A percentile compares a stretch with the other conserved stretches of the same genome.
Conservation (phyloP, 1,140 invertebrate genomes). For the Teleogryllus occipitalis region DNA sequence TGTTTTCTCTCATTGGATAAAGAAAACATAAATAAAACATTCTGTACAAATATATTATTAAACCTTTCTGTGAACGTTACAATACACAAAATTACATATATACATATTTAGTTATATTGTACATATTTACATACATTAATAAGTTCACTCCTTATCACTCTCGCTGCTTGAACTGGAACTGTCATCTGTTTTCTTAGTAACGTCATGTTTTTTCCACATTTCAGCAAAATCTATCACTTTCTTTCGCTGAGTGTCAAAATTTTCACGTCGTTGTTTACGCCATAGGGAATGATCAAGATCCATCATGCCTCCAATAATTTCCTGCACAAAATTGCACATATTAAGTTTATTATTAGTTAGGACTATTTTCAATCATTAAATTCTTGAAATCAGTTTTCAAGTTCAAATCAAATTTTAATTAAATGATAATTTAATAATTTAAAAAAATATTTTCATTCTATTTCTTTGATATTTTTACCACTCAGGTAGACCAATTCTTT, state of each 20-base stretch:
- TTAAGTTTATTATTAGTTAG: neutral
- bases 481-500: too few species aligned
- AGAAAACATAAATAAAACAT: too few species aligned
- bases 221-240: constrained; percentile 59
- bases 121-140: neutral
- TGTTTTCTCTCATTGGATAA: too few species aligned
- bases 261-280: constrained; percentile 69
- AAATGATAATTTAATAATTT: neutral
- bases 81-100: neutral
- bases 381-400: neutral
- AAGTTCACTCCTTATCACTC: neutral
- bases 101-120: neutral
- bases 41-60: too few species aligned
- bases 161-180: neutral
- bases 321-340: constrained; percentile 41
- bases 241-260: constrained; percentile 56
- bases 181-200: constrained; percentile 26
- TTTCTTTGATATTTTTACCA: too few species aligned
- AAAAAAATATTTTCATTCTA: too few species aligned
- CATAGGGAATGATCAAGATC: constrained; percentile 77
- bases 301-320: constrained; percentile 91
- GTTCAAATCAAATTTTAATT: neutral
- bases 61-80: too few species aligned
- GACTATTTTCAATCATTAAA: neutral
- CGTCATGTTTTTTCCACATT: constrained; percentile 56